A percentile compares a stretch with the other conserved stretches of the same genome.
These are phyloP conservation scores for Orthonevra nobilis DNA, from an alignment of 2,888 invertebrate species.

Conservation along the genomic window DNA sequence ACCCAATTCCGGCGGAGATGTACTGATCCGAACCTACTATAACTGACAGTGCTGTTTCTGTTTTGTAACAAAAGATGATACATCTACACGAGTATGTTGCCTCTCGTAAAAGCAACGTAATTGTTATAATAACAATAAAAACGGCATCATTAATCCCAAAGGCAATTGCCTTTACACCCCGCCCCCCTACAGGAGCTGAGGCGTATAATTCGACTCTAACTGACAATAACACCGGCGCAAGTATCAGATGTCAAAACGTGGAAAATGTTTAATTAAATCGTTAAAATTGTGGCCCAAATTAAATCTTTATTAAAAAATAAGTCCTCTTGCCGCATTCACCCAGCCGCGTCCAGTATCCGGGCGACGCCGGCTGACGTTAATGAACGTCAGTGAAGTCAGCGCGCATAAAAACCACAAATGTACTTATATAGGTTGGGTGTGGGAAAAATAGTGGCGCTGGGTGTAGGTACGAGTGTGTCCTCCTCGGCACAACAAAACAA, in stretches of 20 bases:
- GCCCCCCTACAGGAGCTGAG: too few species aligned
- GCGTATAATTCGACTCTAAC: too few species aligned
- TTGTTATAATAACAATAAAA: slow-evolving; percentile 65
- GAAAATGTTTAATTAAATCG: slow-evolving; percentile 70
- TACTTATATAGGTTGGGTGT: background rate
- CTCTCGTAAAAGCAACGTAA: slow-evolving; percentile 59
- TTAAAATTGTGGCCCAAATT: slow-evolving; percentile 69
- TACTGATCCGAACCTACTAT: slow-evolving; percentile 22
- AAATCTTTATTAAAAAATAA: slow-evolving; percentile 70
- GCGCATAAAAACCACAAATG: slow-evolving; percentile 38
- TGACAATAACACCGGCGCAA: slow-evolving; percentile 4
- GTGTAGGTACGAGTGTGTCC: background rate
- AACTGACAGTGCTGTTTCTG: background rate
- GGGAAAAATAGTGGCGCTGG: too few species aligned
- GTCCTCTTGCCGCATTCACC: background rate
- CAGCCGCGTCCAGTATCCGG: background rate
- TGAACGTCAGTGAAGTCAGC: slow-evolving; percentile 27
- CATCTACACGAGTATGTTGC: background rate
- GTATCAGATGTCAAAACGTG: slow-evolving; percentile 60
- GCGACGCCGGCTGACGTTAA: slow-evolving; percentile 32
- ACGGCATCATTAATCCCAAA: slow-evolving; percentile 36
- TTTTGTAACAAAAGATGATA: slow-evolving; percentile 22
- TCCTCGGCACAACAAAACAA: background rate
- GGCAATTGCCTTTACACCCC: slow-evolving; percentile 12
- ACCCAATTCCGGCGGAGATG: background rate